These are phyloP conservation scores for Furnarius figulus DNA, from an alignment of 2,113 vertebrate genomes.

Conservation along the genomic window DNA sequence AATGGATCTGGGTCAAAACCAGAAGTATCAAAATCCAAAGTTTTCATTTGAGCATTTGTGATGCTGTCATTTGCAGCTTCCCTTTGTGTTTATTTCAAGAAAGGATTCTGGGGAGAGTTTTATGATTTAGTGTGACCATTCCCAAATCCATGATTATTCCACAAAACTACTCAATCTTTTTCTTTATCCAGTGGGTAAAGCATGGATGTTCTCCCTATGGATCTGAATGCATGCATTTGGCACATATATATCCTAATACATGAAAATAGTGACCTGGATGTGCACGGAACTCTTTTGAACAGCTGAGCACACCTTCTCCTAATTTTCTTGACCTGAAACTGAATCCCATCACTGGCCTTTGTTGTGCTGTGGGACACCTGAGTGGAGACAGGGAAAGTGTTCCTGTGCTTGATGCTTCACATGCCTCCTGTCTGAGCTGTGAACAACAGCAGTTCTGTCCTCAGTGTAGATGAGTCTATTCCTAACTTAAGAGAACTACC, in stretches of 20 bases:
- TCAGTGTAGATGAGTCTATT: background rate
- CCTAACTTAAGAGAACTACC: background rate
- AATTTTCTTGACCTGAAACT: background rate
- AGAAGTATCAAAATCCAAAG: background rate
- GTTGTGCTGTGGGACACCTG: fast-evolving
- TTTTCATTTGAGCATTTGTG: background rate
- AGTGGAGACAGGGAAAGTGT: background rate
- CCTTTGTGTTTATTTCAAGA: conserved; percentile 53
- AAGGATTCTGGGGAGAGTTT: background rate
- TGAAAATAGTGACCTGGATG: background rate
- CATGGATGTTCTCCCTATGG: background rate
- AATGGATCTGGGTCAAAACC: background rate
- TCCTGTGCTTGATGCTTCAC: background rate
- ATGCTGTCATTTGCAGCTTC: background rate
- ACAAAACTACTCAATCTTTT: background rate
- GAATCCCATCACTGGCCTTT: background rate
- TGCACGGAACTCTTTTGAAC: background rate
- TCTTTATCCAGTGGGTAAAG: background rate
- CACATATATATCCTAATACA: background rate
- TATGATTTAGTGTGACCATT: background rate
- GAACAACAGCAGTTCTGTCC: background rate
- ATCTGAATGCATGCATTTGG: fast-evolving
- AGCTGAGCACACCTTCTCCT: background rate
- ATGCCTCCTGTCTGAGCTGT: background rate
- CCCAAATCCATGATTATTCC: background rate